Percentiles rank a stretch among this genome's conserved stretches.
phyloP scores from a whole-genome alignment of 2,113 vertebrate species.

The Phainopepla nitens region DNA sequence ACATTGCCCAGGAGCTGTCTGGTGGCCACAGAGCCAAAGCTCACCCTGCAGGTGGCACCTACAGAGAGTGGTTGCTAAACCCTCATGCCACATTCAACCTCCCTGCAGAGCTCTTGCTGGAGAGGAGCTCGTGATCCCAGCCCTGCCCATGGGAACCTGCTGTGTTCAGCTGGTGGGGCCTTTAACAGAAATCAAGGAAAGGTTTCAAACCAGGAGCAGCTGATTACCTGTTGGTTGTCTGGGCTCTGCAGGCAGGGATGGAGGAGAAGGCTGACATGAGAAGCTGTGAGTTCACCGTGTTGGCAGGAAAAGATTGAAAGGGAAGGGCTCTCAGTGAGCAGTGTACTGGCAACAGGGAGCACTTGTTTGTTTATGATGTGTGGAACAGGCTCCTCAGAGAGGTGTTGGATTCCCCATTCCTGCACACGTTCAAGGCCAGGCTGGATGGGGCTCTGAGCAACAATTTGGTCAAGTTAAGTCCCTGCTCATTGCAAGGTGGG shows the following conservation, averaged over 20 bases:
- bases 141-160: not conserved
- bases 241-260: not conserved
- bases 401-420: not conserved
- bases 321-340: not conserved
- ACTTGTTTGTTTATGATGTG: not conserved
- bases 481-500: not conserved
- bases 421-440: not conserved
- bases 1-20: too few species aligned
- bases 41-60: not conserved
- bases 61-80: not conserved
- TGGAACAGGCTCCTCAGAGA: not conserved
- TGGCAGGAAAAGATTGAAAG: not conserved
- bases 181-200: not conserved
- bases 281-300: accelerated
- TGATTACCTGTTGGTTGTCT: not conserved
- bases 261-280: not conserved
- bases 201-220: not conserved
- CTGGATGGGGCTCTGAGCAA: not conserved
- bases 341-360: not conserved
- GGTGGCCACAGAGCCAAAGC: not conserved
- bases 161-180: not conserved
- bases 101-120: not conserved
- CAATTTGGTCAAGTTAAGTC: too few species aligned
- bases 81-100: accelerated
- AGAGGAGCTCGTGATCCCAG: not conserved